Evolutionary conservation across 1,140 invertebrate species (phyloP).

Genomic region (Antheraea pernyi): DNA sequence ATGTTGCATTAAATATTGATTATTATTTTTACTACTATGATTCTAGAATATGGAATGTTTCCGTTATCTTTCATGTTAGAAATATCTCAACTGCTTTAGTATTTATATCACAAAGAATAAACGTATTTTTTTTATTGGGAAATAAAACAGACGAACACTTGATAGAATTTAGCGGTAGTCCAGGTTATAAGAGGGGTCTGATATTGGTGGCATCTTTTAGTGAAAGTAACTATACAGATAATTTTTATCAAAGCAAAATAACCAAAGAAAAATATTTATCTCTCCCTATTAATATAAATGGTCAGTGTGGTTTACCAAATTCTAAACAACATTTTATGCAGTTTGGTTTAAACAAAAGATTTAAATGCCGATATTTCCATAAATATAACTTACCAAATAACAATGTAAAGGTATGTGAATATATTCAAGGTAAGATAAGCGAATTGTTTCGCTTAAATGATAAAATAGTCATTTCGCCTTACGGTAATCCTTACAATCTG

Average conservation of each 20-base stretch:
- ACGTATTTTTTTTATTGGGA: slow-evolving; percentile 49
- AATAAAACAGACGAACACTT: slow-evolving; percentile 44
- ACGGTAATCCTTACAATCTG: slow-evolving; percentile 47
- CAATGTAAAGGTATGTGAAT: slow-evolving; percentile 38
- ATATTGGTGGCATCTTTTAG: slow-evolving; percentile 48
- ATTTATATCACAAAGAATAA: slow-evolving; percentile 49
- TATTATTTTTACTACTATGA: slow-evolving; percentile 56
- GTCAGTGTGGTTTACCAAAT: slow-evolving; percentile 43
- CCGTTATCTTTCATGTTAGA: slow-evolving; percentile 44
- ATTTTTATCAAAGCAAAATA: slow-evolving; percentile 47
- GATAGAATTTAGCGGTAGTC: slow-evolving; percentile 55
- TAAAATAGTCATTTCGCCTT: slow-evolving; percentile 45
- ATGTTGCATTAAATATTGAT: slow-evolving; percentile 49
- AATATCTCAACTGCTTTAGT: slow-evolving; percentile 31
- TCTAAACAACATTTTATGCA: slow-evolving; percentile 36
- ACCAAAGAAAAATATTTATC: slow-evolving; percentile 26
- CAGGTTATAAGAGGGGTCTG: slow-evolving; percentile 49
- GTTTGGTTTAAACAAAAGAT: slow-evolving; percentile 57
- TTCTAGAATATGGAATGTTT: slow-evolving; percentile 46
- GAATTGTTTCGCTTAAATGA: slow-evolving; percentile 35
- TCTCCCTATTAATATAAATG: slow-evolving; percentile 46
- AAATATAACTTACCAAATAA: slow-evolving; percentile 27
- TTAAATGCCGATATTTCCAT: slow-evolving; percentile 46
- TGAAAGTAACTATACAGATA: slow-evolving; percentile 46
- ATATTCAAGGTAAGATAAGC: slow-evolving; percentile 44